A percentile compares a stretch with the other conserved stretches of the same genome.
These are phyloP conservation scores for Eulithis testata DNA, from an alignment of 2,888 invertebrate genomes.

Conservation along the genomic window DNA sequence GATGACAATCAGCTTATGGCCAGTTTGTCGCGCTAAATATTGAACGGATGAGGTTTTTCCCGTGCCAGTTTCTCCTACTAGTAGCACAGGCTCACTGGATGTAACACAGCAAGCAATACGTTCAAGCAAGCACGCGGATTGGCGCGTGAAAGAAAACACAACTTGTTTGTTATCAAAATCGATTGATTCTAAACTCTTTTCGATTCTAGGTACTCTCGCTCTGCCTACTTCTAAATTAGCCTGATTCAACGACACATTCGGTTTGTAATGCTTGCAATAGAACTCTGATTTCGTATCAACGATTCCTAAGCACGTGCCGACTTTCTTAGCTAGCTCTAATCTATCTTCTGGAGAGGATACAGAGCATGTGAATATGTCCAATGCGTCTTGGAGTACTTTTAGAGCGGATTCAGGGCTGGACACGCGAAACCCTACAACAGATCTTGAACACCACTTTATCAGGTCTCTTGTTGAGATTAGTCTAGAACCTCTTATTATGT, in stretches of 20 bases:
- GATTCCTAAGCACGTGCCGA: conserved; percentile 93
- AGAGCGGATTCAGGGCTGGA: conserved; percentile 88
- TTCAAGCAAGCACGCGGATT: conserved; percentile 93
- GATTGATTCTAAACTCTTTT: conserved; percentile 68
- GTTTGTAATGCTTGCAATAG: conserved; percentile 91
- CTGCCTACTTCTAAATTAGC: conserved; percentile 89
- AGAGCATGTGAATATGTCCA: conserved; percentile 95
- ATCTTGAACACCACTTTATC: conserved; percentile 95
- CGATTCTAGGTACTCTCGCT: conserved; percentile 78
- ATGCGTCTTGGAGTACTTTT: conserved; percentile 93
- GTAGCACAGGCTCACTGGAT: conserved; percentile 94
- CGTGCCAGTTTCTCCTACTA: conserved; percentile 99
- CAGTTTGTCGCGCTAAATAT: conserved; percentile 92
- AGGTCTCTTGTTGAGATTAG: conserved; percentile 94
- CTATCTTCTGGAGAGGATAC: conserved; percentile 87
- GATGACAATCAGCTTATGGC: conserved; percentile 94
- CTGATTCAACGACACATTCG: conserved; percentile 86
- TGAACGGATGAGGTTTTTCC: conserved; percentile 99
- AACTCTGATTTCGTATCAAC: conserved; percentile 92
- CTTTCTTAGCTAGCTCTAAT: conserved; percentile 87
- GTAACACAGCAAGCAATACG: conserved; percentile 93
- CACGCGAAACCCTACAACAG: conserved; percentile 89
- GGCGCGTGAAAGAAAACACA: conserved; percentile 93
- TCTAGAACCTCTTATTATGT: conserved; percentile 82
- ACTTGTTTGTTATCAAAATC: conserved; percentile 72